A percentile compares a stretch with the other conserved stretches of the same genome.
Evolutionary conservation across 2,888 invertebrate species (phyloP).

Genomic region (Pheosia tremula): DNA sequence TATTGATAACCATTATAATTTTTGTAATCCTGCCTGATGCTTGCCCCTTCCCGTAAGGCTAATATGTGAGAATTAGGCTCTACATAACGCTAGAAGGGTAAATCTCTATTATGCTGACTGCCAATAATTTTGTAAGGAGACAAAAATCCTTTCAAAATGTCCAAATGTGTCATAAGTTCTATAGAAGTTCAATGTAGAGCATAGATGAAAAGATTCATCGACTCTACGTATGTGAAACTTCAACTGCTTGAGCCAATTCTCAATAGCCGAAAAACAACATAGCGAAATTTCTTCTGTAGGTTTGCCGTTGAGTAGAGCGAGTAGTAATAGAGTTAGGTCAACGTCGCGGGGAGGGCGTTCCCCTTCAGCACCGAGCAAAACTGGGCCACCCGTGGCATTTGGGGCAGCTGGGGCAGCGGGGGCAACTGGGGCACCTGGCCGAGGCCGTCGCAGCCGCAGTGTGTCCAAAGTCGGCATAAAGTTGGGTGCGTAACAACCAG

Average conservation of each 20-base stretch:
- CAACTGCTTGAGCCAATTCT: conserved; percentile 55
- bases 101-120: too few species aligned
- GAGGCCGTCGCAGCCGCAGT: conserved; percentile 78
- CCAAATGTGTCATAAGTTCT: too few species aligned
- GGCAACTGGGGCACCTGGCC: conserved; percentile 50
- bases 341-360: conserved; percentile 77
- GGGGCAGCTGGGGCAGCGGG: conserved; percentile 35
- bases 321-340: conserved; percentile 85
- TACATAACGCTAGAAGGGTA: conserved; percentile 7
- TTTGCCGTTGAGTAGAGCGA: conserved; percentile 87
- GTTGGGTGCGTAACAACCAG: conserved; percentile 78
- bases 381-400: conserved; percentile 44
- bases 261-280: conserved; percentile 51
- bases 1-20: conserved; percentile 31
- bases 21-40: conserved; percentile 75
- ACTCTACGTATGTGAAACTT: too few species aligned
- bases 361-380: conserved; percentile 75
- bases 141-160: too few species aligned
- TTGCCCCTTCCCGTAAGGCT: conserved; percentile 57
- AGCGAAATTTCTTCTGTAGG: conserved; percentile 81
- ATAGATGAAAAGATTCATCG: too few species aligned
- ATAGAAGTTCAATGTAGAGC: too few species aligned
- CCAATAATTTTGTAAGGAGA: too few species aligned
- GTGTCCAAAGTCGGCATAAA: conserved; percentile 82
- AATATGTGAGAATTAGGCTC: conserved; percentile 58